Percentiles rank a stretch among this genome's conserved stretches.
phyloP scores from a whole-genome alignment of 2,888 invertebrate genomes.

The Drosophila histrio region DNA sequence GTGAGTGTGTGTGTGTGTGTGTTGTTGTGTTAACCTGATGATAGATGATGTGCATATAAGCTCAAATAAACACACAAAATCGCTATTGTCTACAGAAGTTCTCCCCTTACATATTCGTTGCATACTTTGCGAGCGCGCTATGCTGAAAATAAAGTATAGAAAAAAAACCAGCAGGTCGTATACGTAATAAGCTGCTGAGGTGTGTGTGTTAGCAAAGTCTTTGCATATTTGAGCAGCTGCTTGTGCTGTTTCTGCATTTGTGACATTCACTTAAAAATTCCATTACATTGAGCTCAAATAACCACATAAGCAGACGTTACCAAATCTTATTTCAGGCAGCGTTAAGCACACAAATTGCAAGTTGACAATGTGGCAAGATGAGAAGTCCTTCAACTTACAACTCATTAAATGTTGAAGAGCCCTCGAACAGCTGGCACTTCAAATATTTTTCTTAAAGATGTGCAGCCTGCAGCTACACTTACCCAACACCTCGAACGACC shows the following conservation, averaged over 20 bases:
- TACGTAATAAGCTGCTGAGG: slow-evolving; percentile 58
- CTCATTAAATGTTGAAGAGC: slow-evolving; percentile 70
- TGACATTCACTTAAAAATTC: slow-evolving; percentile 80
- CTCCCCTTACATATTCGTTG: slow-evolving; percentile 7
- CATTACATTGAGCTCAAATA: slow-evolving; percentile 75
- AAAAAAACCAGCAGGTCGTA: slow-evolving; percentile 40
- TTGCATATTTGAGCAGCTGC: slow-evolving; percentile 72
- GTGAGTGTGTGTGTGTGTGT: slow-evolving; percentile 8
- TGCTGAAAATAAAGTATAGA: slow-evolving; percentile 2
- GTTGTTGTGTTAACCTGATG: slow-evolving; percentile 57
- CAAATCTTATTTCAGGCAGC: slow-evolving; percentile 77
- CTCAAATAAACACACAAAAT: slow-evolving; percentile 76
- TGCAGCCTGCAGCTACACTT: slow-evolving; percentile 59
- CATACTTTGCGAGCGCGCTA: slow-evolving; percentile 28
- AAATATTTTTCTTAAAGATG: slow-evolving; percentile 26
- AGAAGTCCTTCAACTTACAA: slow-evolving; percentile 18
- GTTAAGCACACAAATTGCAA: slow-evolving; percentile 73
- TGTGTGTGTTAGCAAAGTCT: slow-evolving; percentile 44
- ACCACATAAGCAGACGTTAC: slow-evolving; percentile 55
- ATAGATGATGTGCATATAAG: slow-evolving; percentile 79
- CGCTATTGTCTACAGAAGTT: slow-evolving; percentile 65
- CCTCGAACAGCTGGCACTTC: slow-evolving; percentile 61
- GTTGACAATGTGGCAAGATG: slow-evolving; percentile 31
- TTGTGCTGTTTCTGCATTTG: slow-evolving; percentile 62
- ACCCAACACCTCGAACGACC: slow-evolving; percentile 56